Percentiles rank a stretch among this genome's conserved stretches.
phyloP scores from a whole-genome alignment of 2,113 vertebrate genomes.

The Rafetus swinhoei region DNA sequence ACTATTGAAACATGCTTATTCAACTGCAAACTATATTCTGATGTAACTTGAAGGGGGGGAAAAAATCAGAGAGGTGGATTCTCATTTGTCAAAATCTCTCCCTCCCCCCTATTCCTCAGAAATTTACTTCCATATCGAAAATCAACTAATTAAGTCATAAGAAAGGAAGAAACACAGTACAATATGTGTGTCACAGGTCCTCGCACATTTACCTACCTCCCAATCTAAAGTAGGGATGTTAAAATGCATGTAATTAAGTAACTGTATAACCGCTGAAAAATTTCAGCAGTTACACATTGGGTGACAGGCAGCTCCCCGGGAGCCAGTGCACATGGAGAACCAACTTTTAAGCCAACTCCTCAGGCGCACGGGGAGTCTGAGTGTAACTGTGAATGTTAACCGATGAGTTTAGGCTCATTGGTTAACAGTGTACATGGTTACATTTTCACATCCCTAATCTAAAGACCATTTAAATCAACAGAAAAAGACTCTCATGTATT shows the following conservation, averaged over 20 bases:
- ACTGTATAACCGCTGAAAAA: too few species aligned
- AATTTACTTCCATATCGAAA: not conserved
- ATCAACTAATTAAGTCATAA: not conserved
- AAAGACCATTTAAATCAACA: not conserved
- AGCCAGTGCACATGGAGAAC: too few species aligned
- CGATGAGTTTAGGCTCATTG: too few species aligned
- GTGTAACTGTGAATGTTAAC: too few species aligned
- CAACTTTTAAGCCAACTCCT: too few species aligned
- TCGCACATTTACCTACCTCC: not conserved
- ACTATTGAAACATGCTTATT: not conserved
- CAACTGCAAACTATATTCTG: not conserved
- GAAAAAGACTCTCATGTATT: not conserved
- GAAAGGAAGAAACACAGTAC: not conserved
- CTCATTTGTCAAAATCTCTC: not conserved
- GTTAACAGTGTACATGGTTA: too few species aligned
- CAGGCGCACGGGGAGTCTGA: too few species aligned
- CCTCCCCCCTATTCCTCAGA: not conserved
- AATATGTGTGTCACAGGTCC: accelerated
- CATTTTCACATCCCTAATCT: not conserved
- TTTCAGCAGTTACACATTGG: too few species aligned
- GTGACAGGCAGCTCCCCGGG: too few species aligned
- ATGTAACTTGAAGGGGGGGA: not conserved
- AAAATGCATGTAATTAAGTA: too few species aligned
- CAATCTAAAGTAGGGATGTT: not conserved
- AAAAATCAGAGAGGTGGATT: not conserved